These are phyloP conservation scores for Peromyscus attwateri DNA, from an alignment of 2,797 vertebrate genomes.

Conservation along the genomic window DNA sequence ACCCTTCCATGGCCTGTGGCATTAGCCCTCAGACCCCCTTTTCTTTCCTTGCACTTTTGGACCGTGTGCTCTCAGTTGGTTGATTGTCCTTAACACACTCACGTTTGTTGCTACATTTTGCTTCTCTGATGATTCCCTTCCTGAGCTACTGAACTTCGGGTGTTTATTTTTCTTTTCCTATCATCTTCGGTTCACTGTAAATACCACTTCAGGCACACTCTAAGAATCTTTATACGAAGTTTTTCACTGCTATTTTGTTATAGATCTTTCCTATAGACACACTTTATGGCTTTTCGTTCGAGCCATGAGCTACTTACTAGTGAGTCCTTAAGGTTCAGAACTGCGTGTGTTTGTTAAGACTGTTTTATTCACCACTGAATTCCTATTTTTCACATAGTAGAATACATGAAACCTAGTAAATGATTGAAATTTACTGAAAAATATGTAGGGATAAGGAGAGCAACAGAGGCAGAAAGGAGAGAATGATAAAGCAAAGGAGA, in stretches of 20 bases:
- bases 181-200: constrained; percentile 35
- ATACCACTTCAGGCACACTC: not conserved
- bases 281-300: not conserved
- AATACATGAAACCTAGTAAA: not conserved
- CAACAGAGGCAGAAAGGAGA: not conserved
- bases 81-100: not conserved
- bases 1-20: not conserved
- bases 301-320: not conserved
- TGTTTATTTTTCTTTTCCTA: not conserved
- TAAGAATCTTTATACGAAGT: not conserved
- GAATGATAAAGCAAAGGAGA: not conserved
- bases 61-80: not conserved
- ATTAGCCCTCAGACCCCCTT: not conserved
- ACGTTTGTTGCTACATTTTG: constrained; percentile 1
- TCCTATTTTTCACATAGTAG: not conserved
- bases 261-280: not conserved
- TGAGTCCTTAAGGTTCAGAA: constrained; percentile 1
- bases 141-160: not conserved
- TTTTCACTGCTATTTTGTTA: not conserved
- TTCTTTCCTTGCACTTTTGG: not conserved
- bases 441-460: not conserved
- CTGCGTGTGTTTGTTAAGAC: not conserved
- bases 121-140: not conserved
- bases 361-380: not conserved
- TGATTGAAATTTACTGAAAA: constrained; percentile 20